These are phyloP conservation scores for Psilanteris sp. DNA, from an alignment of 1,140 invertebrate species.

Conservation along the genomic window DNA sequence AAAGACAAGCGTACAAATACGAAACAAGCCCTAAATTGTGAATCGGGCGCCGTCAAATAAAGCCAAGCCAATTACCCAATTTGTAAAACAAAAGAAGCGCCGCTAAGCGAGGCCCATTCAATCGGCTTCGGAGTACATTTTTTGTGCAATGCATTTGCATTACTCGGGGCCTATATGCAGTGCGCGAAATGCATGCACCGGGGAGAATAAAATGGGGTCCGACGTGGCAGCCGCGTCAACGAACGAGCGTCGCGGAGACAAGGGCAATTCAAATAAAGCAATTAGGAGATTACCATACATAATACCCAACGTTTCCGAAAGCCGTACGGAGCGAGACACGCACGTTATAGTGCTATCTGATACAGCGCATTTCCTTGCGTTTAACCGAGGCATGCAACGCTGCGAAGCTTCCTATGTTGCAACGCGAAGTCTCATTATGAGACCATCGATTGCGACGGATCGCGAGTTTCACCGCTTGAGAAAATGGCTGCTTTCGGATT, in stretches of 20 bases:
- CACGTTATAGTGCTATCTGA: slow-evolving; percentile 70
- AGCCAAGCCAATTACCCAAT: too few species aligned
- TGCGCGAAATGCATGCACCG: slow-evolving; percentile 3
- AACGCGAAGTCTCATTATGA: slow-evolving; percentile 62
- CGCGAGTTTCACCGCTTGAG: slow-evolving; percentile 58
- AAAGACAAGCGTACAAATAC: slow-evolving; percentile 13
- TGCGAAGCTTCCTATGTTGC: slow-evolving; percentile 68
- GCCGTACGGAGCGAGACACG: slow-evolving; percentile 68
- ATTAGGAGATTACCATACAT: slow-evolving; percentile 75
- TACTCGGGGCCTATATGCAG: background rate
- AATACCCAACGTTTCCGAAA: slow-evolving; percentile 73
- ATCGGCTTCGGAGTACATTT: slow-evolving; percentile 14
- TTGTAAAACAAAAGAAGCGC: slow-evolving; percentile 13
- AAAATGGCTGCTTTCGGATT: slow-evolving; percentile 54
- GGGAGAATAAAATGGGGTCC: slow-evolving; percentile 20
- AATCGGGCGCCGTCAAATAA: background rate
- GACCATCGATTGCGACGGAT: slow-evolving; percentile 59
- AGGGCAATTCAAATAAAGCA: slow-evolving; percentile 76
- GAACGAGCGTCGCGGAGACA: slow-evolving; percentile 37
- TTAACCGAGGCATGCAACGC: slow-evolving; percentile 71
- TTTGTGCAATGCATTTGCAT: slow-evolving; percentile 17
- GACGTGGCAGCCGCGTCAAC: slow-evolving; percentile 27
- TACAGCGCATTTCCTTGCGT: slow-evolving; percentile 71
- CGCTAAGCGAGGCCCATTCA: background rate
- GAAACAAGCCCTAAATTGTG: background rate